Base-by-base conservation (phyloP, 2,888 invertebrate genomes). In the Galeopsomyia nigrocyanea region DNA sequence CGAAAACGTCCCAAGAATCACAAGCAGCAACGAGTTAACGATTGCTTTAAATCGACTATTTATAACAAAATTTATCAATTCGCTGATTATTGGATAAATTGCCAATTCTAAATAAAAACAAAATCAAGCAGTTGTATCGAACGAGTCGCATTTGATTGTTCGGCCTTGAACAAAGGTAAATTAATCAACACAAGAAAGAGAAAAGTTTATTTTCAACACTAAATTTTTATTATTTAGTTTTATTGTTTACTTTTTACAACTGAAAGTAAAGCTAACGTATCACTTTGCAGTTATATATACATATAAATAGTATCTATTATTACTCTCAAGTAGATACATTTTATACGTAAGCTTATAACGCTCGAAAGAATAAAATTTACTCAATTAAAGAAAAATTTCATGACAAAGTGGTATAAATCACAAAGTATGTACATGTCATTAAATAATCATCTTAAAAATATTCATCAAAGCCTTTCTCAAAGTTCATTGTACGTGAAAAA, bases 241-340 rank as follows among this genome's bases (percentile, higher is more conserved):
- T 67, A 53, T 53, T 51, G 31, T 62, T 47, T 63, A 17, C 65
- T 58, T 60, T 65, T 66, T 47, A 66, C 58, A 60, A 74, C 46
- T 74, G 31, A 66, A 69, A 39, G 49, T 73, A 69, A 73, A 69
- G 73, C 73, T 73, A 68, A 64, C 50, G 61, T 73, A 73, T 69
- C 69, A 69, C 73, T 65, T 73, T 61, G 61, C 61, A 61, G 53
- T 49, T 68, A 39, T 56, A 17, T 9, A 61, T 66, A 69, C 56
- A 61, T 56, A 69, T 69, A 66, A 68, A 68, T 55, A 56, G n/a
- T 66, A 62, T 65, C 64, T 51, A 71, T 66, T 21, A 39, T 17
- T 67, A 46, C 31, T n/a, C n/a, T 6, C 49, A 68, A 55, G 55
- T 63, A 68, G 31, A 64, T 64, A 64, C 31, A 19, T 46, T 66